A percentile compares a stretch with the other conserved stretches of the same genome.
These are phyloP conservation scores for Calidris pygmaea DNA, from an alignment of 2,113 vertebrate species.

Conservation along the genomic window DNA sequence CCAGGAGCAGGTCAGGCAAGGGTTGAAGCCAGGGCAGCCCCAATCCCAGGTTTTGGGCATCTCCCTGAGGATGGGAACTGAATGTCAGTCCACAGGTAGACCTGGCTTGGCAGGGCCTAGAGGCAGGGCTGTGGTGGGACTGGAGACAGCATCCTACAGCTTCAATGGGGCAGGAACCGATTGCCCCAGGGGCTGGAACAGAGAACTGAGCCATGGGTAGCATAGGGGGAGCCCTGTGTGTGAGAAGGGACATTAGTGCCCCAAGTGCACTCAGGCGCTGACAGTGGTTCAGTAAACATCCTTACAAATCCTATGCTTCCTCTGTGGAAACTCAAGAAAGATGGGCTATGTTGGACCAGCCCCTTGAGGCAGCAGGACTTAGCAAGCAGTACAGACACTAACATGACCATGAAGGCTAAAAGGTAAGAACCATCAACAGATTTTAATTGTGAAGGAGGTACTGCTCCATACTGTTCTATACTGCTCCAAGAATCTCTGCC, in stretches of 20 bases:
- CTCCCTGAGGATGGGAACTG: not conserved
- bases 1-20: not conserved
- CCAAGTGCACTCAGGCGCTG: fast-evolving
- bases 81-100: not conserved
- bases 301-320: not conserved
- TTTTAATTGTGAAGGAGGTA: not conserved
- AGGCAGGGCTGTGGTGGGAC: not conserved
- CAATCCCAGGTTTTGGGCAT: not conserved
- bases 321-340: not conserved
- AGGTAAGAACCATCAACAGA: not conserved
- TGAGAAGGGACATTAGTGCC: not conserved
- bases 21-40: not conserved
- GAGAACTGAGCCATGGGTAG: too few species aligned
- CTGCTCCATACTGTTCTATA: not conserved
- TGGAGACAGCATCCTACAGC: not conserved
- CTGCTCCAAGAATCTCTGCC: not conserved
- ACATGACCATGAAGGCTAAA: not conserved
- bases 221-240: fast-evolving
- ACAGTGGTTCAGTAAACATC: not conserved
- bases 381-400: not conserved
- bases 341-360: too few species aligned
- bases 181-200: not conserved
- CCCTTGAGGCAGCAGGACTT: not conserved
- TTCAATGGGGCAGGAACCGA: not conserved
- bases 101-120: fast-evolving